Evolutionary conservation across 2,113 vertebrate species (phyloP), one percentile per base, ranked within the genome.

Genomic region (Pachyramphus minor): DNA sequence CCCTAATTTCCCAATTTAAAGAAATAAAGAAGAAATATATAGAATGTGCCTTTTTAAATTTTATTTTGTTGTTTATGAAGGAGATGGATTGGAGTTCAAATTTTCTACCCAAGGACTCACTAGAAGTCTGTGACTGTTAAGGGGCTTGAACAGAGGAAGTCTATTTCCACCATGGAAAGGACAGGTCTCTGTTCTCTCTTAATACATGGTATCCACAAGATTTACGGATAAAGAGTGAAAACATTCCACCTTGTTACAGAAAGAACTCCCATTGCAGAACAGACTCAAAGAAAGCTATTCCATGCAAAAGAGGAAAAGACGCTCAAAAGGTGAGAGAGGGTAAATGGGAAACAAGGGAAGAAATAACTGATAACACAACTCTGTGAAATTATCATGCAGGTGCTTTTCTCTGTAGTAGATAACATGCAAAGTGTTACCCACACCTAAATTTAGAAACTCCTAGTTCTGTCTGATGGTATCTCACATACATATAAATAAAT

Each of bases 1-100:
- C 18, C 66, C 23, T 62, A 28, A 75, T 88, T 95, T 94, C 44
- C 50, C 49, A 85, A 82, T 85, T 82, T 76, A 84, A 97, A 97
- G 79, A 96, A 96, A 88, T 94, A 76, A 93, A 96, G 86, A 63
- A 59, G 39, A 39, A 78, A 89, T 88, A 89, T 76, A 97, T 66
- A 93, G 33, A 93, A 77, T 60, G 9, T 19, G 67, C 1, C 6
- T 45, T 58, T 58, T 50, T 73, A 9, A 12, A 7, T 56, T n/a
- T 82, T 27, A 64, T 60, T 86, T 47, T 82, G 35, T 78, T 12
- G 8, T 77, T 74, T 74, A 78, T 90, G 45, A 77, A 92, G 39
- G 56, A 89, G 15, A 87, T 24, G 18, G 8, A 62, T 25, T 77
- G 16, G 33, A 72, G 12, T 60, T 91, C 52, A 94, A 41, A 67